Base-by-base conservation (phyloP, 2,797 vertebrate genomes). In the Gambusia yucatana region DNA sequence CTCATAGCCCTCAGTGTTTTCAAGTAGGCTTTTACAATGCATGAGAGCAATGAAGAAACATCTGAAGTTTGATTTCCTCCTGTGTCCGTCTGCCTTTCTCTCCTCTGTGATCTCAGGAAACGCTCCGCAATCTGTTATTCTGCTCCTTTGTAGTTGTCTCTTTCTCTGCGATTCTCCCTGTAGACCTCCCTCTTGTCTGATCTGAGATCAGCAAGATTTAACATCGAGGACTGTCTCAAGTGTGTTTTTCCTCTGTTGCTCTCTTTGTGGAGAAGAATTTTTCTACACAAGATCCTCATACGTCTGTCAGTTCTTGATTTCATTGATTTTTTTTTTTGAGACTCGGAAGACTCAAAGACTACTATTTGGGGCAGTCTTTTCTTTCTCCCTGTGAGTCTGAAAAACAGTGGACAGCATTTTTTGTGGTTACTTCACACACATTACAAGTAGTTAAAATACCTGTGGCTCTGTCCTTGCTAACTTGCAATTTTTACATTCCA, bases 241-340 rank as follows among this genome's bases (percentile, higher is more conserved):
- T 81, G 89, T 82, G 71, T 86, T 78, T 86, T 84, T 87, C 67
- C 82, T 89, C 86, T 50, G 85, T 77, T 75, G 77, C 84, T 77
- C 84, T 87, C 82, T 86, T 80, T 78, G 78, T 79, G 86, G 83
- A 95, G 96, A 94, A 94, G 65, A 76, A 84, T 93, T 94, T 93
- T 95, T 74, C 87, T 93, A 93, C 94, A 95, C 88, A 74, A 92
- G 92, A 92, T 92, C 83, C 86, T 96, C 96, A 96, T 90, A 93
- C 89, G 82, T 95, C 96, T 96, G 96, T 97, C 96, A 95, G 94
- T 97, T 96, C 92, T 96, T 91, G 92, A 95, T 96, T 95, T 88
- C 46, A 86, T 88, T 85, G 88, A 92, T 91, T 92, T 88, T 79
- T 46, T 44, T 70, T n/a, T 44, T 6, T n/a, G 77, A 77, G 81